Base-by-base conservation (phyloP, 2,888 invertebrate species). In the Macrosiphum euphorbiae region DNA sequence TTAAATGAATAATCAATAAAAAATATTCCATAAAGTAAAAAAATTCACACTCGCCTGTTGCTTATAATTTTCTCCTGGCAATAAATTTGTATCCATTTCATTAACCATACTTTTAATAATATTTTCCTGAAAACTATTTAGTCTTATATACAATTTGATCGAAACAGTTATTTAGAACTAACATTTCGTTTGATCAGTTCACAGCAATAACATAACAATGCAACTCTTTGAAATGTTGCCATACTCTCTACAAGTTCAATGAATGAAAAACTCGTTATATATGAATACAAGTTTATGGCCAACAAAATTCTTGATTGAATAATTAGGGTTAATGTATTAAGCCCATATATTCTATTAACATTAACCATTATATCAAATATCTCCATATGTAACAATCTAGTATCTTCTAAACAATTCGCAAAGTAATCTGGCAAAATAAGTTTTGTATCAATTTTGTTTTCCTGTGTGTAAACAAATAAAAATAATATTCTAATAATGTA, bases 151-250 rank as follows among this genome's bases (percentile, higher is more conserved):
- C 20, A 35, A 78, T 78, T 35, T 78, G 20, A 78, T 67, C 4
- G n/a, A 41, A 16, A 84, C 3, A 88, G n/a, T 0, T 10, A 52
- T 67, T 16, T 20, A 89, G 16, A 61, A 90, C 93, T 94, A 85
- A 94, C 93, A 94, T 94, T 94, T 94, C 24, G 44, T 55, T 94
- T 94, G n/a, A 94, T 94, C 28, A 94, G n/a, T 61, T 94, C 90
- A 86, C 93, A 67, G 28, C 50, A 94, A 90, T 94, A 94, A 41
- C 93, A 94, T 41, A 94, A 41, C 16, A 94, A 90, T 90, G 90
- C 86, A 61, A 94, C 47, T 90, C 61, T 55, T 90, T 94, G 90
- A 86, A 94, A 94, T 90, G 61, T 61, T 61, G 85, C 86, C 3
- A 94, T 58, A 94, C 93, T 90, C 7, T 90, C 93, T 41, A 94